A percentile compares a stretch with the other conserved stretches of the same genome.
phyloP scores from a whole-genome alignment of 2,888 invertebrate species.

The Heliothis peltigera region DNA sequence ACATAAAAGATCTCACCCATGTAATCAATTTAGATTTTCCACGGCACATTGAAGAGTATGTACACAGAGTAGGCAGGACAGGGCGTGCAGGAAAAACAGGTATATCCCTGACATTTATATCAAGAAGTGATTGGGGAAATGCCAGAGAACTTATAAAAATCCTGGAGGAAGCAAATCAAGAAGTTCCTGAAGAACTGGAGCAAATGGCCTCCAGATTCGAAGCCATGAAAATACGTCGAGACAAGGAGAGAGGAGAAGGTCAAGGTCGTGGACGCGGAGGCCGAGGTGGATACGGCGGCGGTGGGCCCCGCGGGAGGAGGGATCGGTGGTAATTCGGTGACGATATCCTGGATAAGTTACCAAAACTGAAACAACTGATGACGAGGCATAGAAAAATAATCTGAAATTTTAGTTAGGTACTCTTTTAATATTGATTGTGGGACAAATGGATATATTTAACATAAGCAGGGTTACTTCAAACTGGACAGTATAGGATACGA shows the following conservation, averaged over 20 bases:
- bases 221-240: slow-evolving; percentile 91
- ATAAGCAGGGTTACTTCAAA: too few relatives aligned
- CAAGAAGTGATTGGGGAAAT: slow-evolving; percentile 94
- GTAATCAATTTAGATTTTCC: slow-evolving; percentile 98
- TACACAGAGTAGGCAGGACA: slow-evolving; percentile 98
- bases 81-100: slow-evolving; percentile 97
- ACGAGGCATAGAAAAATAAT: slow-evolving; percentile 16
- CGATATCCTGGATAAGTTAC: slow-evolving; percentile 23
- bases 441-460: slow-evolving; percentile 20
- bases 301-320: slow-evolving; percentile 71
- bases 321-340: slow-evolving; percentile 70
- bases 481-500: too few relatives aligned
- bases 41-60: slow-evolving; percentile 98
- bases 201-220: slow-evolving; percentile 94
- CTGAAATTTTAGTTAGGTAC: background rate
- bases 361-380: slow-evolving; percentile 22
- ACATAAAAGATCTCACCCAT: slow-evolving; percentile 96
- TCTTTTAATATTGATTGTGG: slow-evolving; percentile 31
- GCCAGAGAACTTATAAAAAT: slow-evolving; percentile 95
- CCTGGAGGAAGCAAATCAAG: slow-evolving; percentile 96
- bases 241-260: slow-evolving; percentile 86
- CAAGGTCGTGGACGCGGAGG: slow-evolving; percentile 78
- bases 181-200: slow-evolving; percentile 93
- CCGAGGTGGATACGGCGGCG: slow-evolving; percentile 70
- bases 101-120: slow-evolving; percentile 94